These are phyloP conservation scores for Cosmia pyralina DNA, from an alignment of 2,888 invertebrate genomes.

Conservation along the genomic window DNA sequence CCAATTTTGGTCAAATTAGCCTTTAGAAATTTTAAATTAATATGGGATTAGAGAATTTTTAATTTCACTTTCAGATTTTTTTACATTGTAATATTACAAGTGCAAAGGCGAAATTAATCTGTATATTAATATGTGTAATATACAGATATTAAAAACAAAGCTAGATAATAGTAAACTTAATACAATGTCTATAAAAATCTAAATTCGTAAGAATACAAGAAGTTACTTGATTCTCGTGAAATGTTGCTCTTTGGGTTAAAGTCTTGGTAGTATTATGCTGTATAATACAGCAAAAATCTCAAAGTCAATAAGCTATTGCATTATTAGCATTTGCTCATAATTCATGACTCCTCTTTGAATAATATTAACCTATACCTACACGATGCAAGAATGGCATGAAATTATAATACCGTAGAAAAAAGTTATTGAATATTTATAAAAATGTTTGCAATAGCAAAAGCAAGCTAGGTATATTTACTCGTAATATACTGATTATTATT, in stretches of 20 bases:
- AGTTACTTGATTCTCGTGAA: slow-evolving; percentile 1
- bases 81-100: too few species aligned
- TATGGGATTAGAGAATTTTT: not conserved
- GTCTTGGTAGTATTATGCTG: not conserved
- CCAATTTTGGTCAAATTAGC: too few species aligned
- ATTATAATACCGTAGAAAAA: slow-evolving; percentile 2
- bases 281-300: slow-evolving; percentile 7
- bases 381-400: not conserved
- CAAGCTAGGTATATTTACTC: not conserved
- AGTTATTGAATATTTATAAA: slow-evolving; percentile 1
- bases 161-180: too few species aligned
- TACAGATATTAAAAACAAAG: too few species aligned
- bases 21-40: not conserved
- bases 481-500: not conserved
- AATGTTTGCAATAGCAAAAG: not conserved
- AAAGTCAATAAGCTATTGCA: slow-evolving; percentile 26
- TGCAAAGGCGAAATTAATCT: too few species aligned
- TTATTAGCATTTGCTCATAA: slow-evolving; percentile 23
- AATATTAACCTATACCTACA: slow-evolving; percentile 9
- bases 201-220: not conserved
- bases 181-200: too few species aligned
- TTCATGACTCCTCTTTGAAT: slow-evolving; percentile 26
- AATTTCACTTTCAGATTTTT: too few species aligned
- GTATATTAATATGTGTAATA: too few species aligned
- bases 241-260: not conserved